Base-by-base conservation (phyloP, 2,888 invertebrate genomes). In the Dynastes grantii region DNA sequence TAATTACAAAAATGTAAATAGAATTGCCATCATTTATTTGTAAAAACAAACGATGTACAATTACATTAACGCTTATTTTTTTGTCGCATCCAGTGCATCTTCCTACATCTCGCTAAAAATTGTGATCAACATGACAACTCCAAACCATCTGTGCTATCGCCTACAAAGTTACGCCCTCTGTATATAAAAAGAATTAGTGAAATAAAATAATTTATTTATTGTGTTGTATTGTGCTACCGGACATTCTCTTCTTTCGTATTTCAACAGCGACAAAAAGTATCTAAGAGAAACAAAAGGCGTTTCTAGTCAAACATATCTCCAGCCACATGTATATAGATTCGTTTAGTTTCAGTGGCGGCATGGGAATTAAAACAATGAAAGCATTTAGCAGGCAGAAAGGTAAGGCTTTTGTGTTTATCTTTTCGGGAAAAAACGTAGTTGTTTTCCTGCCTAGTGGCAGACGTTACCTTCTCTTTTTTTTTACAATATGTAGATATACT, bases 301-400 rank as follows among this genome's bases (percentile, higher is more conserved):
- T 58, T 88, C 88, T 88, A 88, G 88, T 88, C 90, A 90, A 70
- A 76, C 55, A 58, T 58, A 73, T 73, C 58, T 58, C 73, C 40
- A 73, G 37, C 73, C 73, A 73, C 86, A 91, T 91, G 91, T 91
- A 91, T 89, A 90, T 91, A 89, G 91, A 91, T 88, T 91, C 89
- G 88, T 87, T 88, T 87, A 90, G 89, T 85, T 87, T 89, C 85
- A 89, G 88, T 89, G 89, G 89, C 91, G 94, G 94, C 91, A 95
- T 95, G 95, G 95, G 95, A 94, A 94, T 95, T 92, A 95, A 95
- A 93, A 92, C 92, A 91, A 94, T 95, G 94, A 95, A 95, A 92
- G 94, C 95, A 91, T 94, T 94, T 91, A 94, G 93, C 92, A 94
- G 94, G 93, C 93, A 94, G 90, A 95, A 94, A 94, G 94, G 94